These are phyloP conservation scores for Ectobius pallidus DNA, from an alignment of 2,888 invertebrate genomes.

Conservation along the genomic window DNA sequence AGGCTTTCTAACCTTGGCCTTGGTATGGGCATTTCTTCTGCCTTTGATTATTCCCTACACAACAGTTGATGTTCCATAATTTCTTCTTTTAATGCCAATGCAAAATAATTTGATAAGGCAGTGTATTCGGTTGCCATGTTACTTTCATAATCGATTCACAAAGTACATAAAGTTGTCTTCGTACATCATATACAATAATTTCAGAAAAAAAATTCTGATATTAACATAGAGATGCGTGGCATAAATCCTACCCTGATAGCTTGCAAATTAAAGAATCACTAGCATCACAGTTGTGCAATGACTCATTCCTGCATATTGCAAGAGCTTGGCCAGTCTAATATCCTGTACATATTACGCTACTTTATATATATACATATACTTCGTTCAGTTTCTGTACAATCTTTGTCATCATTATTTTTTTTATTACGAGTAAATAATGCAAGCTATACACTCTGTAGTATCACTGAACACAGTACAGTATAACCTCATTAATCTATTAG, in stretches of 20 bases:
- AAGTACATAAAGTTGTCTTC: background rate
- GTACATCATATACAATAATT: background rate
- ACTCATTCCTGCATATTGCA: background rate
- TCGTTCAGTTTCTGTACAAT: background rate
- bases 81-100: background rate
- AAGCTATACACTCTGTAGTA: background rate
- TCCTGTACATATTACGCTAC: constrained; percentile 11
- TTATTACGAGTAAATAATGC: background rate
- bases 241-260: constrained; percentile 8
- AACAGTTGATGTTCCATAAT: background rate
- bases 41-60: background rate
- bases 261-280: constrained; percentile 1
- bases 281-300: constrained; percentile 7
- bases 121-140: background rate
- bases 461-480: background rate
- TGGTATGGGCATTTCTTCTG: background rate
- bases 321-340: background rate
- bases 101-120: background rate
- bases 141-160: background rate
- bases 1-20: background rate
- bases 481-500: background rate
- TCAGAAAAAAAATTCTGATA: background rate
- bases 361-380: background rate
- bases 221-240: no score
- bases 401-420: background rate